These are phyloP conservation scores for Trachelus stipa DNA, from an alignment of 2,888 invertebrate species.

Conservation along the genomic window DNA sequence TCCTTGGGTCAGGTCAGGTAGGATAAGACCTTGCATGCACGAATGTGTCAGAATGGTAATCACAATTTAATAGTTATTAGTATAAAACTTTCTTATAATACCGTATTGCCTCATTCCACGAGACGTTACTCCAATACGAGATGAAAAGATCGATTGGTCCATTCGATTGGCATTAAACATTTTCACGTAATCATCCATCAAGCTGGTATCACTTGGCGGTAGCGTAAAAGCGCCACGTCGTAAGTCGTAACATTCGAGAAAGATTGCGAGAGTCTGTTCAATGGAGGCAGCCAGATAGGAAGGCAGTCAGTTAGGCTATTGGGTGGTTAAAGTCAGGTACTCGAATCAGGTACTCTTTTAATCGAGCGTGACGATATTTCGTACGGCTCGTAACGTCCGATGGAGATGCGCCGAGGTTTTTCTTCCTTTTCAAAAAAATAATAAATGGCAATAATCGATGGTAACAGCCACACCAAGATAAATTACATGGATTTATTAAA, in stretches of 20 bases:
- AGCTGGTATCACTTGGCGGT: not conserved
- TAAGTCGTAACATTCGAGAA: not conserved
- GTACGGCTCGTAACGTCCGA: not conserved
- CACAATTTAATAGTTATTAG: not conserved
- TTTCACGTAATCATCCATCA: not conserved
- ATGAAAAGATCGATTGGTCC: not conserved
- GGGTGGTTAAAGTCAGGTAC: not conserved
- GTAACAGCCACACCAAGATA: not conserved
- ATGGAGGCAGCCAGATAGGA: not conserved
- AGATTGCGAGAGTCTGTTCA: not conserved
- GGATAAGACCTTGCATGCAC: not conserved
- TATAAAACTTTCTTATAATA: not conserved
- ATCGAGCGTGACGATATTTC: not conserved
- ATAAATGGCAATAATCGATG: not conserved
- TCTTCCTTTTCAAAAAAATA: not conserved
- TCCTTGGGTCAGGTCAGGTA: not conserved
- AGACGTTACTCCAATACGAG: not conserved
- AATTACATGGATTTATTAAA: not conserved
- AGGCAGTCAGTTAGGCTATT: not conserved
- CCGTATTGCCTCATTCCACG: not conserved
- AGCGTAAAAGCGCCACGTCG: not conserved
- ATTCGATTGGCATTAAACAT: not conserved
- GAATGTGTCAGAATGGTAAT: not conserved
- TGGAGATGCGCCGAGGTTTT: not conserved
- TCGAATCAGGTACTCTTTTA: not conserved